phyloP scores from a whole-genome alignment of 2,797 vertebrate species.

The Limnodromus scolopaceus region DNA sequence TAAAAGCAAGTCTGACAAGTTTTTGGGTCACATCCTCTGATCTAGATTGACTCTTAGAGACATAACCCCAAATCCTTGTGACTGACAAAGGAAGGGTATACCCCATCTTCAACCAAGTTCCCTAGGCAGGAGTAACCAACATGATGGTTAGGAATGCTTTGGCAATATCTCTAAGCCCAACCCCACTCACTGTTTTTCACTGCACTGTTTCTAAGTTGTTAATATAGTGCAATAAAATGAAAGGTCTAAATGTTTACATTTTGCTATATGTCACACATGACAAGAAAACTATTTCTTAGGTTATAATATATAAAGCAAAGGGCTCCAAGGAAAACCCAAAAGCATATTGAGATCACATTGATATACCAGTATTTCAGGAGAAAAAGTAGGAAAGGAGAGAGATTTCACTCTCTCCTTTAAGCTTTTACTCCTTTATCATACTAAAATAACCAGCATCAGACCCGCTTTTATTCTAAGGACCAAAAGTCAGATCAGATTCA shows the following conservation, averaged over 20 bases:
- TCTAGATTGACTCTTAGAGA: neutral
- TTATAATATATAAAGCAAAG: neutral
- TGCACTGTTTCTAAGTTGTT: neutral
- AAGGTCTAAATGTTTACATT: neutral
- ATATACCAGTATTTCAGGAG: neutral
- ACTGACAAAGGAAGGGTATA: neutral
- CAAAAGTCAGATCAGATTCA: neutral
- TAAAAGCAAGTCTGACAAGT: conserved; percentile 33
- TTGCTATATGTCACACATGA: neutral
- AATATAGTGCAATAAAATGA: neutral
- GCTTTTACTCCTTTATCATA: neutral
- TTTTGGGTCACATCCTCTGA: conserved; percentile 27
- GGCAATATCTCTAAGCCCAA: neutral
- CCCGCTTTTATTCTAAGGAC: neutral
- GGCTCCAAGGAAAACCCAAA: neutral
- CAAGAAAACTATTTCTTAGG: neutral
- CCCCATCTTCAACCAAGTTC: neutral
- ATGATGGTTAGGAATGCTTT: neutral
- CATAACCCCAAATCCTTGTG: conserved; percentile 4
- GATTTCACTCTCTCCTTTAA: neutral
- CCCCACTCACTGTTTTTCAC: neutral
- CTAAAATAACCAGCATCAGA: neutral
- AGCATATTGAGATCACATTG: neutral
- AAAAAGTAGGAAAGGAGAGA: neutral
- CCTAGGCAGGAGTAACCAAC: neutral